These are phyloP conservation scores for Craterocephalus amniculus DNA, from an alignment of 2,797 vertebrate species.

Conservation along the genomic window DNA sequence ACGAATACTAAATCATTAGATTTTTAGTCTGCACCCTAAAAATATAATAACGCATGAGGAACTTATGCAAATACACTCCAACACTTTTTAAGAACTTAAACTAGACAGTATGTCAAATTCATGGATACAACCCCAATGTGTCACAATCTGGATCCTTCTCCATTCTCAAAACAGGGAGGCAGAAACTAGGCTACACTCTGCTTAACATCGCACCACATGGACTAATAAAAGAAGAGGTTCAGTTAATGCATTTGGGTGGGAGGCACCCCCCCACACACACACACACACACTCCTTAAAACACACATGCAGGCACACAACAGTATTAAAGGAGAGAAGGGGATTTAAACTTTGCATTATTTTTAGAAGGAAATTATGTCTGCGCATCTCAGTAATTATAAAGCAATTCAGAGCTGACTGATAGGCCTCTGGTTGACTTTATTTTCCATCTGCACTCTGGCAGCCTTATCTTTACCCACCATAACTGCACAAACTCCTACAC, in stretches of 20 bases:
- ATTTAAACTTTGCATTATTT: constrained; percentile 78
- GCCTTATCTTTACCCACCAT: constrained; percentile 76
- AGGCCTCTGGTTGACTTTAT: constrained; percentile 66
- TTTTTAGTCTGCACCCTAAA: constrained; percentile 11
- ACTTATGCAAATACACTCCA: constrained; percentile 57
- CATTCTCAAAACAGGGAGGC: constrained; percentile 61
- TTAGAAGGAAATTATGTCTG: constrained; percentile 70
- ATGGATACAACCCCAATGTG: constrained; percentile 76
- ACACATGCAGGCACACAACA: constrained; percentile 2
- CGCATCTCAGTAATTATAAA: constrained; percentile 80
- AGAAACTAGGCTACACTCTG: constrained; percentile 73
- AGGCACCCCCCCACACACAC: neutral
- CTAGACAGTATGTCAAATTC: constrained; percentile 56
- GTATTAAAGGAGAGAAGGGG: constrained; percentile 38
- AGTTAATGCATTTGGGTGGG: constrained; percentile 43
- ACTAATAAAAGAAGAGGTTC: constrained; percentile 66
- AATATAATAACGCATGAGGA: constrained; percentile 50
- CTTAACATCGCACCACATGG: constrained; percentile 66
- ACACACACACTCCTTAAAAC: neutral
- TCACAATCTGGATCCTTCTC: constrained; percentile 69
- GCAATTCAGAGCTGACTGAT: constrained; percentile 76
- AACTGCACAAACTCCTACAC: constrained; percentile 75
- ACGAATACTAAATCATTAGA: neutral
- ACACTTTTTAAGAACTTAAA: constrained; percentile 43
- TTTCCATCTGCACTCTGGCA: constrained; percentile 34